Percentiles rank a stretch among this genome's conserved stretches.
Conservation (phyloP, 2,113 vertebrate species). For the Neogale vison region DNA sequence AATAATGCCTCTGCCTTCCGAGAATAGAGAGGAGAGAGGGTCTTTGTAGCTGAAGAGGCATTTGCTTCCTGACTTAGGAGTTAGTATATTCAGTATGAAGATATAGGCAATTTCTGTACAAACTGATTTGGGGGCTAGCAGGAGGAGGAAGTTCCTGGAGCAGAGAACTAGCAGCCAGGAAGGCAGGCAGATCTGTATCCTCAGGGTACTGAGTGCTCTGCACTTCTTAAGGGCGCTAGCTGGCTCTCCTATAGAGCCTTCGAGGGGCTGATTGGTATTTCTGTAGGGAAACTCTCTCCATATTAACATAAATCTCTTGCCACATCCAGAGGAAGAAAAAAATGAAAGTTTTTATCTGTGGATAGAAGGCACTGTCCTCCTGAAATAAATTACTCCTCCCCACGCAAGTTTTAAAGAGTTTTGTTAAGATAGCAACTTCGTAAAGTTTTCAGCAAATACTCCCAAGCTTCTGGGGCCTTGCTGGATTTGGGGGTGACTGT, state of each 20-base stretch:
- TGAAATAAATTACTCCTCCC: not conserved
- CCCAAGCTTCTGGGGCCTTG: not conserved
- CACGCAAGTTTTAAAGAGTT: not conserved
- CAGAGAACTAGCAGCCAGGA: not conserved
- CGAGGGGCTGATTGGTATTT: not conserved
- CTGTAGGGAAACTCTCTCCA: not conserved
- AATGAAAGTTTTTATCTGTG: not conserved
- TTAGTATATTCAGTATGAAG: not conserved
- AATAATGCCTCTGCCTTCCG: not conserved
- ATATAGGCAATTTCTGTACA: not conserved
- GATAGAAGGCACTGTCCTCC: not conserved
- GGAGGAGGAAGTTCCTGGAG: not conserved
- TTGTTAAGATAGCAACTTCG: not conserved
- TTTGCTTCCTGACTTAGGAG: not conserved
- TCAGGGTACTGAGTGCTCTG: not conserved
- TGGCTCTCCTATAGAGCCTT: not conserved
- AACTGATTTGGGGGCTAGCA: not conserved
- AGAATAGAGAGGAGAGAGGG: not conserved
- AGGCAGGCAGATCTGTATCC: not conserved
- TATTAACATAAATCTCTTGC: not conserved
- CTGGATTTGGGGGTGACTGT: not conserved
- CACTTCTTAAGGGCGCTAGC: not conserved
- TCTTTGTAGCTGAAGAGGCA: not conserved
- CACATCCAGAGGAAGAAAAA: not conserved
- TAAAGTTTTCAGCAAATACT: not conserved